A percentile compares a stretch with the other conserved stretches of the same genome.
These are phyloP conservation scores for Montipora sp. DNA, from an alignment of 64 coral and sea anemone species.

Conservation along the genomic window DNA sequence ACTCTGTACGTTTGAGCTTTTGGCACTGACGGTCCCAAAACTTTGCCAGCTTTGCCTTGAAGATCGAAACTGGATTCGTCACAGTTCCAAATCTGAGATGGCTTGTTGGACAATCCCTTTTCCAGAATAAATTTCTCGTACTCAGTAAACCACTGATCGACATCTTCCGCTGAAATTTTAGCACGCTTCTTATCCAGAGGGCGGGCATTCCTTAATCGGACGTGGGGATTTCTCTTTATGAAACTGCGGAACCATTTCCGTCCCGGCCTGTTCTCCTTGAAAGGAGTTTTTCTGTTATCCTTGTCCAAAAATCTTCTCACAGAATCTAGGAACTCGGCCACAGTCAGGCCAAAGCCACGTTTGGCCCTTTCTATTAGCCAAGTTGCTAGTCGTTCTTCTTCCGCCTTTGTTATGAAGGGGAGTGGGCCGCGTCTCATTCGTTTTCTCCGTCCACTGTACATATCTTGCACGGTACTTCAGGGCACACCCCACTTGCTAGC, in stretches of 20 bases:
- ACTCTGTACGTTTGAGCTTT: slow-evolving; percentile 43
- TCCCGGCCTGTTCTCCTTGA: slow-evolving; percentile 5
- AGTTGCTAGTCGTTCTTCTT: neutral
- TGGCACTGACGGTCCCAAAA: slow-evolving; percentile 23
- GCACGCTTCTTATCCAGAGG: slow-evolving; percentile 11
- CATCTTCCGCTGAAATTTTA: neutral
- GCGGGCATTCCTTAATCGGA: slow-evolving; percentile 10
- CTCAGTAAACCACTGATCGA: slow-evolving; percentile 46
- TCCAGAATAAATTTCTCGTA: slow-evolving; percentile 11
- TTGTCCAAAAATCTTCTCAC: slow-evolving; percentile 22
- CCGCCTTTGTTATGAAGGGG: neutral
- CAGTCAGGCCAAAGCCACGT: slow-evolving; percentile 14
- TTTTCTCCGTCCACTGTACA: neutral
- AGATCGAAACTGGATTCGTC: neutral
- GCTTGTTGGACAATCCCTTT: neutral
- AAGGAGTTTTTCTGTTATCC: slow-evolving; percentile 9
- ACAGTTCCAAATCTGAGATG: neutral
- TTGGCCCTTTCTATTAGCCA: slow-evolving; percentile 18
- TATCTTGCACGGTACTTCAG: neutral
- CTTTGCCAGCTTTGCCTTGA: slow-evolving; percentile 23
- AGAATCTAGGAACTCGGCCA: neutral
- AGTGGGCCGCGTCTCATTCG: neutral
- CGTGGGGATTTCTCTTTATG: slow-evolving; percentile 8
- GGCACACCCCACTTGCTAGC: neutral
- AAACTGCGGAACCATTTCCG: slow-evolving; percentile 30